phyloP scores from a whole-genome alignment of 2,888 invertebrate genomes.

The Drosophila phalerata region DNA sequence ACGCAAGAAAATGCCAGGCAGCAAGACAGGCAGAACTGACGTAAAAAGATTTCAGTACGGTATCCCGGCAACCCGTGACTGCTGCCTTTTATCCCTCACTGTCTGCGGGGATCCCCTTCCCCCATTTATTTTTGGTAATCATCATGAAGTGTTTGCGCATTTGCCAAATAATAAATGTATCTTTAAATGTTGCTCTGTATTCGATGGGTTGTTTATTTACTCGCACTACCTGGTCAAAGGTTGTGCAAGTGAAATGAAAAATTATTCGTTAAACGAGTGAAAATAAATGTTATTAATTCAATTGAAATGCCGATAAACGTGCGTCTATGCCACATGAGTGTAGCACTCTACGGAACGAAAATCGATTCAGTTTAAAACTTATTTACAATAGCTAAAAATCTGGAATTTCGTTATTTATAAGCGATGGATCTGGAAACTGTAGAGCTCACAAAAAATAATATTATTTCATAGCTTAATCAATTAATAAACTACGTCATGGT shows the following conservation, averaged over 20 bases:
- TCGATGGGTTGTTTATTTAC: slow-evolving; percentile 54
- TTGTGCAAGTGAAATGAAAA: slow-evolving; percentile 28
- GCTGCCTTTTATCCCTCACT: slow-evolving; percentile 4
- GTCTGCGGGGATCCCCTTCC: not conserved
- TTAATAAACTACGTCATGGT: not conserved
- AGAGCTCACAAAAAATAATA: too few relatives aligned
- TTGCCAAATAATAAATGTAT: slow-evolving; percentile 67
- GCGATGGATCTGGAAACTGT: too few relatives aligned
- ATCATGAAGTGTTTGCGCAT: slow-evolving; percentile 73
- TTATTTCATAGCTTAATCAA: not conserved
- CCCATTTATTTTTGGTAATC: slow-evolving; percentile 41
- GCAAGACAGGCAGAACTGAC: slow-evolving; percentile 83
- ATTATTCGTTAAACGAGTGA: slow-evolving; percentile 14
- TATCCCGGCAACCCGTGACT: slow-evolving; percentile 37
- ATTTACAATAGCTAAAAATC: too few relatives aligned
- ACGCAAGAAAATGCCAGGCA: slow-evolving; percentile 84
- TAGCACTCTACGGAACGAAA: too few relatives aligned
- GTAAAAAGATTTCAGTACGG: slow-evolving; percentile 75
- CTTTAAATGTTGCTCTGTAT: slow-evolving; percentile 63
- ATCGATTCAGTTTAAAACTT: not conserved
- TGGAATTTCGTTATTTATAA: too few relatives aligned
- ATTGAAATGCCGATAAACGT: slow-evolving; percentile 29
- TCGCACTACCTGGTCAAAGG: slow-evolving; percentile 33
- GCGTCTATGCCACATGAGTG: slow-evolving; percentile 7
- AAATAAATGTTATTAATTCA: slow-evolving; percentile 22